Evolutionary conservation across 2,797 vertebrate species (phyloP).

Genomic region (Oreochromis mossambicus): DNA sequence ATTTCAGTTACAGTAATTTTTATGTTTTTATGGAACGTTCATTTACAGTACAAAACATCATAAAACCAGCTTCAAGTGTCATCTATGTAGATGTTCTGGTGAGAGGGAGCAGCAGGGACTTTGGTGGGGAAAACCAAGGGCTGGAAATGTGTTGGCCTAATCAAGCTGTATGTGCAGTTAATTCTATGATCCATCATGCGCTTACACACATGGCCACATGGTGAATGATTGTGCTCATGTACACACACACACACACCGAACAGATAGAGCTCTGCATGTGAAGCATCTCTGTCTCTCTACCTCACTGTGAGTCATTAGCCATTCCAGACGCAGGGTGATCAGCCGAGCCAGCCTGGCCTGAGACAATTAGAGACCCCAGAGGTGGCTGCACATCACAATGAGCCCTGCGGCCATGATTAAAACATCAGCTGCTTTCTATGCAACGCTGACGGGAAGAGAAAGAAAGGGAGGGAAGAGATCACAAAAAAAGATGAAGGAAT

Average conservation of each 20-base stretch:
- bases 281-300: conserved; percentile 39
- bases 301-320: conserved; percentile 70
- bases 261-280: conserved; percentile 31
- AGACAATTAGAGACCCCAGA: conserved; percentile 76
- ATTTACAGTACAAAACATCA: background rate
- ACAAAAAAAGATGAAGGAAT: conserved; percentile 55
- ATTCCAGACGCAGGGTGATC: conserved; percentile 75
- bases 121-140: background rate
- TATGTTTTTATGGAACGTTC: background rate
- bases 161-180: conserved; percentile 52
- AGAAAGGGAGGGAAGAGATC: background rate
- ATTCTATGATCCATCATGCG: conserved; percentile 64
- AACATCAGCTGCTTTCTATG: conserved; percentile 70
- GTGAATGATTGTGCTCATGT: conserved; percentile 8
- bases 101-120: background rate
- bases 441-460: conserved; percentile 41
- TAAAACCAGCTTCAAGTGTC: background rate
- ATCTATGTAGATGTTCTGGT: background rate
- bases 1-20: background rate
- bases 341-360: conserved; percentile 69
- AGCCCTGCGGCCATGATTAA: conserved; percentile 75
- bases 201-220: conserved; percentile 47
- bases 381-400: conserved; percentile 75
- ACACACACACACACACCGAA: conserved; percentile 11
- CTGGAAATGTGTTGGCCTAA: conserved; percentile 36